Evolutionary conservation across 2,797 vertebrate genomes (phyloP), one percentile per base, ranked within the genome.

Genomic region (Borostomias antarcticus): DNA sequence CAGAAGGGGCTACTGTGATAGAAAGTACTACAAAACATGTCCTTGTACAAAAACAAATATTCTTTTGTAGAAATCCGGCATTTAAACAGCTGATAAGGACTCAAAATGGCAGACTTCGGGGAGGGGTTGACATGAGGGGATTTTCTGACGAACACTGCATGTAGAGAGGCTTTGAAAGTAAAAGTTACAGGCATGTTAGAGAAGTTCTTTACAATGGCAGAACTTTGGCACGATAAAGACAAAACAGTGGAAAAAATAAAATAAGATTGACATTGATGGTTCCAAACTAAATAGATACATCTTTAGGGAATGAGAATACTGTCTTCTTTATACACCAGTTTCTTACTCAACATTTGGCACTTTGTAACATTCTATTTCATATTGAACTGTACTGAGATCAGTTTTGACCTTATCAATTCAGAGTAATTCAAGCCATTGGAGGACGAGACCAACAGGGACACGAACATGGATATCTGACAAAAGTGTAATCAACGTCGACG

Each of bases 21-120:
- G 81, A 92, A 92, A 92, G 88, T 88, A 89, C 88, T 91, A 91
- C 89, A 92, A 92, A 92, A 92, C 85, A 59, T 86, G 82, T 89
- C 88, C 89, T 85, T 89, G 87, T 92, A 93, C 87, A 93, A 93
- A 91, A 92, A 88, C 82, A 86, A 87, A 82, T 76, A 82, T 75
- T 82, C 64, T 53, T 85, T 84, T 84, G 86, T 91, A 91, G 86
- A 92, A 92, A 92, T 89, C 74, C 86, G 85, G 84, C 82, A 70
- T 89, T 85, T 82, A 76, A 86, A 86, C 84, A 82, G 79, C 72
- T 68, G 73, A 84, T 84, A 86, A 76, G 82, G 83, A 86, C 75
- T 72, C 72, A 81, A 78, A 85, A 86, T 82, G 28, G 82, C 62
- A 52, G 82, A 78, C 69, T 4, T 82, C 59, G 40, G 69, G 62